Conservation (phyloP, 1,140 invertebrate species). For the Saccostrea cuccullata region DNA sequence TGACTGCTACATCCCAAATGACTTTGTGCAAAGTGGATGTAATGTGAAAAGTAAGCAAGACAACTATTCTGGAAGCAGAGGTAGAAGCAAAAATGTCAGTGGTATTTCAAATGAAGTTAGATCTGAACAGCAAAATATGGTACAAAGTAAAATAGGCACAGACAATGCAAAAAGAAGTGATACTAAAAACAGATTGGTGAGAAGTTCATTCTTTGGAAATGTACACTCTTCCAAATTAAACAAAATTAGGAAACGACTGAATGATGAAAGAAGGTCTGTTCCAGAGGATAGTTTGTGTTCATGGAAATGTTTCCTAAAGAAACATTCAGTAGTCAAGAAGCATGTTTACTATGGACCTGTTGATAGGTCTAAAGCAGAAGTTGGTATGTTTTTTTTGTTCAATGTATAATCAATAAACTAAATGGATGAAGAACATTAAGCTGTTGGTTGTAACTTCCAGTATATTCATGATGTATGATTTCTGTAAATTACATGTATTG, state of each 20-base stretch:
- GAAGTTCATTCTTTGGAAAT: neutral
- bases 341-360: neutral
- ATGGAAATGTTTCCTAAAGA: neutral
- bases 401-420: neutral
- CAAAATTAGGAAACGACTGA: neutral
- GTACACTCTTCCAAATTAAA: neutral
- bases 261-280: neutral
- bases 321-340: neutral
- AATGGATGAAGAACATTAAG: neutral
- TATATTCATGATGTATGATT: neutral
- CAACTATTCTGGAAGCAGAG: neutral
- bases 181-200: neutral
- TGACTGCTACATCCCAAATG: neutral
- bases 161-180: neutral
- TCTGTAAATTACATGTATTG: neutral
- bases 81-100: neutral
- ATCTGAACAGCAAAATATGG: neutral
- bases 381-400: neutral
- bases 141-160: neutral
- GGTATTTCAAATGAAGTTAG: neutral
- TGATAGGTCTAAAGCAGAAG: neutral
- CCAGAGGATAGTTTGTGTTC: neutral
- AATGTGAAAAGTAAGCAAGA: neutral
- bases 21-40: neutral
- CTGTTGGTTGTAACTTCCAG: neutral